Base-by-base conservation (phyloP, 1,140 invertebrate species). In the Phymastichus coffea region DNA sequence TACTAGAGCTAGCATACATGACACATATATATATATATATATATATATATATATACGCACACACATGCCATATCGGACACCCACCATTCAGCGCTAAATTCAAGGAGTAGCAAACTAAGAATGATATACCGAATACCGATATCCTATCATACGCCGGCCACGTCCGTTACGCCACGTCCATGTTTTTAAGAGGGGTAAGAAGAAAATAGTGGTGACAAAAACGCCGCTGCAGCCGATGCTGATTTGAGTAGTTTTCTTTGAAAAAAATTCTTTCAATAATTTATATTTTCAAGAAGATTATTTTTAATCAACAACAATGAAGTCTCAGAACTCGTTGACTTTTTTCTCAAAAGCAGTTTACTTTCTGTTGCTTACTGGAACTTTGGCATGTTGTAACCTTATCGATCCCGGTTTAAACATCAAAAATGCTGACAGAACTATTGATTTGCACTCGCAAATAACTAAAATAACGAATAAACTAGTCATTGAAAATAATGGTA, bases 371-470 rank as follows among this genome's bases (percentile, higher is more conserved):
- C 20, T 51, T 1, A 33, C 15, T 3, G 35, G 17, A 4, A 23
- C 22, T 9, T 33, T 46, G 17, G 30, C 30, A 22, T 33, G 33
- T 14, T 40, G 53, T 15, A 44, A 9, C 7, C 10, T 63, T 10
- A 63, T 73, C 1, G 63, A 74, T 12, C 28, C 71, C 22, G 83
- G 86, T 61, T 69, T 95, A 47, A 83, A 87, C 26, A 84, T 93
- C 60, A 88, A 87, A 70, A 93, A 92, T 83, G 89, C 93, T 12
- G 93, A 95, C 46, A 83, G 93, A 70, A 85, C 85, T 26, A 86
- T 98, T 55, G 94, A 98, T 80, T 79, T 97, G 48, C 85, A 90
- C 3, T 88, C 91, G 12, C 95, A 97, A 80, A 79, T 97, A 30
- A 91, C 93, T 1, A 95, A 94, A 80, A 87, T 94, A 22, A 83